These are phyloP conservation scores for Tyrophagus putrescentiae DNA, from an alignment of 1,140 invertebrate species.

Conservation along the genomic window DNA sequence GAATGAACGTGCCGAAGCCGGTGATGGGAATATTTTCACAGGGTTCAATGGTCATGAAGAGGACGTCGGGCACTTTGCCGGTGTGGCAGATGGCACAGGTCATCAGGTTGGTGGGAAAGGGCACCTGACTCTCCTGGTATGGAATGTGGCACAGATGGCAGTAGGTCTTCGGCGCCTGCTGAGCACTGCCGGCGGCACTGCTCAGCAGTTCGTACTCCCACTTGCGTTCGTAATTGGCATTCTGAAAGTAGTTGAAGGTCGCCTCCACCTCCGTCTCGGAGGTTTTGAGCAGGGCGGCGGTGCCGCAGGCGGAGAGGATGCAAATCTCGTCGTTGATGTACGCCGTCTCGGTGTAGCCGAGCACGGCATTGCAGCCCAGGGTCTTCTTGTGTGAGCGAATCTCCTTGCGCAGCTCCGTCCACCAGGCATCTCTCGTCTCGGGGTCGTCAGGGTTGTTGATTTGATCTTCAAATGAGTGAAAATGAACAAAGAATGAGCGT, in stretches of 20 bases:
- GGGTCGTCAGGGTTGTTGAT: conserved; percentile 54
- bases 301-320: conserved; percentile 78
- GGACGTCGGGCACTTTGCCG: conserved; percentile 70
- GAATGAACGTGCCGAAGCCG: conserved; percentile 50
- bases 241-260: neutral
- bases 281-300: conserved; percentile 60
- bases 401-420: conserved; percentile 86
- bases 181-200: neutral
- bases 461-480: conserved; percentile 38
- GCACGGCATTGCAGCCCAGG: conserved; percentile 77
- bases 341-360: conserved; percentile 76
- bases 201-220: neutral
- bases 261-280: conserved; percentile 5
- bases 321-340: conserved; percentile 89
- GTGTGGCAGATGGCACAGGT: conserved; percentile 57
- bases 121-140: conserved; percentile 51
- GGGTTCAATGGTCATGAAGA: conserved; percentile 74
- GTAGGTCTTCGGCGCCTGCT: neutral
- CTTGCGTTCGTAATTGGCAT: neutral
- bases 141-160: conserved; percentile 58
- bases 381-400: conserved; percentile 76
- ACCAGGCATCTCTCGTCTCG: conserved; percentile 80
- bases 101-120: conserved; percentile 49
- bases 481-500: neutral
- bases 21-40: conserved; percentile 53